Evolutionary conservation across 2,797 vertebrate species (phyloP).

Genomic region (Sitta carolinensis): DNA sequence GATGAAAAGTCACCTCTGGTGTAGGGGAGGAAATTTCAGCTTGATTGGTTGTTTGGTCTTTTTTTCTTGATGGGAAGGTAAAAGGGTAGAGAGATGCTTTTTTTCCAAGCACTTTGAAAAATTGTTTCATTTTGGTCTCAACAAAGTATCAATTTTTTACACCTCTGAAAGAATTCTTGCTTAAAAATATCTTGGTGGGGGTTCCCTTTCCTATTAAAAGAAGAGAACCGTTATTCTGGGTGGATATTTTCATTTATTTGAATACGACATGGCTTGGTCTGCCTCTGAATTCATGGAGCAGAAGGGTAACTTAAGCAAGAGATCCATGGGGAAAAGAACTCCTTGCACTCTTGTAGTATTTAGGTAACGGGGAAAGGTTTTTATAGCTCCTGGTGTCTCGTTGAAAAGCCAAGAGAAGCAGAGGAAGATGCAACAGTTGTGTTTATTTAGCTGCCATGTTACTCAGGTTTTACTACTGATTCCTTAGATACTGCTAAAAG

Average conservation of each 20-base stretch:
- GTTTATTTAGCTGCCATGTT: not conserved
- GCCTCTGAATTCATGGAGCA: not conserved
- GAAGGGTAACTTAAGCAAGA: not conserved
- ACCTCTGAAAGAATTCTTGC: not conserved
- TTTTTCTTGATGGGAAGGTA: not conserved
- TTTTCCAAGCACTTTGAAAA: not conserved
- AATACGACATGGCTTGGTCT: not conserved
- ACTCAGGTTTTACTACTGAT: not conserved
- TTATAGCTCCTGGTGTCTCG: accelerated
- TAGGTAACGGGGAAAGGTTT: not conserved
- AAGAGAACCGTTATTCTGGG: not conserved
- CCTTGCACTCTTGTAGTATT: not conserved
- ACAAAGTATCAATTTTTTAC: not conserved
- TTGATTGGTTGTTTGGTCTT: not conserved
- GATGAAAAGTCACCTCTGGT: not conserved
- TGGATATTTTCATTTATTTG: not conserved
- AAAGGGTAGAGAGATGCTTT: not conserved
- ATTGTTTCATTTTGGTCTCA: not conserved
- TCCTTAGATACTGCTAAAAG: not conserved
- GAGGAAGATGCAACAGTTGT: not conserved
- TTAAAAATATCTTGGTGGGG: not conserved
- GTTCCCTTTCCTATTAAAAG: not conserved
- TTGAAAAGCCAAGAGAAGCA: not conserved
- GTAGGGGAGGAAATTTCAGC: not conserved
- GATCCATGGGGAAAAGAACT: not conserved